Evolutionary conservation across 2,888 invertebrate species (phyloP), one percentile per base, ranked within the genome.

Genomic region (Glyphotaelius pellucidus): DNA sequence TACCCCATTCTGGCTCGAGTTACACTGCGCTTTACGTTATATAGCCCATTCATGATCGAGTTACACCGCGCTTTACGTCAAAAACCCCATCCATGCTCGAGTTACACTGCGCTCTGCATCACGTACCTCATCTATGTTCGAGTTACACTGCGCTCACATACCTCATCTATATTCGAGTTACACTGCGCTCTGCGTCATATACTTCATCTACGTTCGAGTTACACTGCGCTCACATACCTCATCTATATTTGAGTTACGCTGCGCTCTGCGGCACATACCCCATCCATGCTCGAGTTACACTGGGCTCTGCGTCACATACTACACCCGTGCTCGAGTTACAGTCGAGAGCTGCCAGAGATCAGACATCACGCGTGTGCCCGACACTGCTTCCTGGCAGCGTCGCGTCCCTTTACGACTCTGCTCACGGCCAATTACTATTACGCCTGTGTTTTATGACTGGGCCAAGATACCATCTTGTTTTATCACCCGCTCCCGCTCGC

Each of bases 351-450:
- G 67, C 9, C 67, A n/a, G 67, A 25, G 67, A 67, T 67, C 67
- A n/a, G 67, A 67, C 9, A 67, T n/a, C 67, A 67, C 25, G 67
- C 67, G 67, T 67, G 67, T 25, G 67, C 67, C 67, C 67, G n/a
- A 67, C 67, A 67, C 67, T 67, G 25, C 25, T 67, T 25, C 5
- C 67, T 25, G 67, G 67, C 67, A 67, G 67, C 67, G 25, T n/a
- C 67, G 25, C 47, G 42, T 47, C 86, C 90, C 86, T 92, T 92
- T 92, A 92, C 90, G 92, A 90, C 86, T 47, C 80, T 84, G 80
- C 90, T 92, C 92, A 92, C 88, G 87, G 92, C 90, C 92, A 92
- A 92, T 92, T 92, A 92, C 86, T 89, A 92, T 92, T 86, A 90
- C 92, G 90, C 86, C 90, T 90, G 86, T 92, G 87, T 87, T 92